These are phyloP conservation scores for Tauraco hartlaubi DNA, from an alignment of 2,797 vertebrate species.

Conservation along the genomic window DNA sequence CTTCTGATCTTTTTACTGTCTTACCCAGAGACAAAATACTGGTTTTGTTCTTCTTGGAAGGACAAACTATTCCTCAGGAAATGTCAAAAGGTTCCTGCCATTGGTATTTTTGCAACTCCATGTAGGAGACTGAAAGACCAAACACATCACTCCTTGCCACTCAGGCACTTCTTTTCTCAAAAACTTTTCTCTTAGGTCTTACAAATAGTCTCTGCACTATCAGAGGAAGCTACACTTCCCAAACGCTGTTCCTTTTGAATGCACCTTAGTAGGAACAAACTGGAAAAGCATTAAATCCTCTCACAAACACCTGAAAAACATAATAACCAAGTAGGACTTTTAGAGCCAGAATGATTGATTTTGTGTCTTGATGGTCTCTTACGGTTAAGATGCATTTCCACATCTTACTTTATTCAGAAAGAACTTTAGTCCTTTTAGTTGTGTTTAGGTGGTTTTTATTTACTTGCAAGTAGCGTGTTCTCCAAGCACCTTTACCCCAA, in stretches of 20 bases:
- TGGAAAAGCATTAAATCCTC: not conserved
- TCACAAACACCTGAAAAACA: not conserved
- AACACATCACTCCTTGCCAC: not conserved
- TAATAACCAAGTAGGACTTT: not conserved
- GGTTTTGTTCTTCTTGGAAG: not conserved
- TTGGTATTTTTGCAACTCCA: not conserved
- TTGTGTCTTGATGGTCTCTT: not conserved
- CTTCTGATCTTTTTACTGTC: not conserved
- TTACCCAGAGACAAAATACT: not conserved
- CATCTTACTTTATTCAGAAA: not conserved
- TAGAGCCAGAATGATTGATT: not conserved
- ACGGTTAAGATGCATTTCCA: not conserved
- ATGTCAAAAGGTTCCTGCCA: not conserved
- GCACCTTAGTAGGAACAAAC: not conserved
- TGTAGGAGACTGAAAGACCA: not conserved
- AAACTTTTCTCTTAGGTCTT: not conserved
- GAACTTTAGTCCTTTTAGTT: not conserved
- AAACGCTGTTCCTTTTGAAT: not conserved
- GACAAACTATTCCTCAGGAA: slow-evolving; percentile 11
- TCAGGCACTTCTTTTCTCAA: not conserved
- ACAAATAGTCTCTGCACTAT: not conserved
- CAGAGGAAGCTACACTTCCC: not conserved
- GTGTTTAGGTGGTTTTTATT: not conserved
- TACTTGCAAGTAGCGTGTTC: not conserved
- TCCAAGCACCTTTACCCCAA: not conserved